phyloP scores from a whole-genome alignment of 2,113 vertebrate genomes.

The Pituophis catenifer region DNA sequence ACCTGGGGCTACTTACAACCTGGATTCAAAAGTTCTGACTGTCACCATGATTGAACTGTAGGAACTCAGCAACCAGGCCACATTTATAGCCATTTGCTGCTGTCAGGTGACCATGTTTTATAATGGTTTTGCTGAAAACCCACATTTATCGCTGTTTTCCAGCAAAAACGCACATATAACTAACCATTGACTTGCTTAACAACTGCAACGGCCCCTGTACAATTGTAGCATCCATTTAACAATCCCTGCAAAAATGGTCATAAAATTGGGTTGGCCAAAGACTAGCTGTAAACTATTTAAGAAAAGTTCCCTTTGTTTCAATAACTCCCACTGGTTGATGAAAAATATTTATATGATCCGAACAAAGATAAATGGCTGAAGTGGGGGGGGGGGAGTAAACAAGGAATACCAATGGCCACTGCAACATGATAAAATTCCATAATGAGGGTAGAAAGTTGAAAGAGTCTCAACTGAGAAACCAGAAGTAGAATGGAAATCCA shows the following conservation, averaged over 20 bases:
- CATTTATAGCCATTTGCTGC: neutral
- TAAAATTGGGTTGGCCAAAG: neutral
- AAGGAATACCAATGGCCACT: neutral
- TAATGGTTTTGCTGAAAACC: neutral
- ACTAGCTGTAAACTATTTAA: conserved; percentile 1
- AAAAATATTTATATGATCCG: neutral
- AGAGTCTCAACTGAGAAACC: neutral
- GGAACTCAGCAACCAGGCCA: neutral
- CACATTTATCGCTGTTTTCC: neutral
- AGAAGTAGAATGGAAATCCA: neutral
- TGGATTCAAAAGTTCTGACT: neutral
- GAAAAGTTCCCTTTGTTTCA: neutral
- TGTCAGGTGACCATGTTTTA: neutral
- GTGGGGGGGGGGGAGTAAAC: neutral
- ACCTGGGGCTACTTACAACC: neutral
- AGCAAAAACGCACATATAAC: neutral
- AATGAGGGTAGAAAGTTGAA: neutral
- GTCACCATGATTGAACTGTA: neutral
- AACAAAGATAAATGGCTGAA: neutral
- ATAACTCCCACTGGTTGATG: neutral
- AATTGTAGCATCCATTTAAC: neutral
- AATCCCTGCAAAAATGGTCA: neutral
- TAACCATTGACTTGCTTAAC: neutral
- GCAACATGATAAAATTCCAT: neutral
- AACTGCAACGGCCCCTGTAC: neutral